phyloP scores from a whole-genome alignment of 2,797 vertebrate species.

The Moxostoma hubbsi region DNA sequence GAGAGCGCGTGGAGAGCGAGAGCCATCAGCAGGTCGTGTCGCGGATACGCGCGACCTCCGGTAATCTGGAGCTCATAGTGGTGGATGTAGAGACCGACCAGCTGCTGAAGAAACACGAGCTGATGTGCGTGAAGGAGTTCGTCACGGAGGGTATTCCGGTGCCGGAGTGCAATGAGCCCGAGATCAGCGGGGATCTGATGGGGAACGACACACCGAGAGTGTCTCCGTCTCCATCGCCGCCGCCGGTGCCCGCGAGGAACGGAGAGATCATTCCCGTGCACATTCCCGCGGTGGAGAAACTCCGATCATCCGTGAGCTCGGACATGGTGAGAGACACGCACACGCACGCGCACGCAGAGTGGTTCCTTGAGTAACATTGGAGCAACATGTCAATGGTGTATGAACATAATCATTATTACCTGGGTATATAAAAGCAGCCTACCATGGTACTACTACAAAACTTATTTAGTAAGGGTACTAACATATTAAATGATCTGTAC shows the following conservation, averaged over 20 bases:
- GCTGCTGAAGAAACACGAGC: constrained; percentile 75
- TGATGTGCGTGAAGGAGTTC: constrained; percentile 77
- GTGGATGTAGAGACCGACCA: constrained; percentile 85
- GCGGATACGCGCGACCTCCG: constrained; percentile 84
- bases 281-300: constrained; percentile 69
- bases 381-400: too few relatives aligned
- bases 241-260: constrained; percentile 70
- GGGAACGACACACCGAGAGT: constrained; percentile 67
- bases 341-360: too few relatives aligned
- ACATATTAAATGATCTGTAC: too few relatives aligned
- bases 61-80: constrained; percentile 86
- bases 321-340: constrained; percentile 31
- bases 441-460: too few relatives aligned
- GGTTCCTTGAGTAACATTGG: too few relatives aligned
- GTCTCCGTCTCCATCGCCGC: constrained; percentile 36
- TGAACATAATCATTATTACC: too few relatives aligned
- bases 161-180: constrained; percentile 50
- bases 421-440: too few relatives aligned
- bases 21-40: constrained; percentile 94
- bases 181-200: constrained; percentile 62
- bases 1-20: constrained; percentile 90
- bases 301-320: constrained; percentile 58
- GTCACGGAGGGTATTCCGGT: constrained; percentile 74
- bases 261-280: constrained; percentile 62
- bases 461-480: too few relatives aligned